Evolutionary conservation across 2,888 invertebrate species (phyloP), one percentile per base, ranked within the genome.

Genomic region (Hirtodrosophila confusa): DNA sequence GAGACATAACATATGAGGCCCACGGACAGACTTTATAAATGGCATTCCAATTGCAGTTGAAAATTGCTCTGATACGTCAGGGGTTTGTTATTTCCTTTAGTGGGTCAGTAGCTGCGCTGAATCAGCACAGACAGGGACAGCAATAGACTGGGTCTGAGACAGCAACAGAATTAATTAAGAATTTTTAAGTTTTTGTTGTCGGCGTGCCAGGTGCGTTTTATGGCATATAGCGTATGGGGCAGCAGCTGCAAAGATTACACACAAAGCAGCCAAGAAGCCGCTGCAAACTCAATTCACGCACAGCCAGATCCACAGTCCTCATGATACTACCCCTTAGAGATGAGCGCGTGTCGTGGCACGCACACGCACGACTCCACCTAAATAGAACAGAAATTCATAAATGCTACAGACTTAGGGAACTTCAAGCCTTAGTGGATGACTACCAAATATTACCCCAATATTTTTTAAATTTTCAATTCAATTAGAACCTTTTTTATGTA

Each of bases 1-100:
- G 17, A 1, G 17, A 1, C 17, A 17, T 17, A 27, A 37, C n/a
- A n/a, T n/a, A n/a, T n/a, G n/a, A n/a, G n/a, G n/a, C n/a, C n/a
- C n/a, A n/a, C n/a, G n/a, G n/a, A n/a, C n/a, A n/a, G n/a, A n/a
- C n/a, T n/a, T n/a, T n/a, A n/a, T n/a, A n/a, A n/a, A n/a, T n/a
- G n/a, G n/a, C n/a, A 49, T 44, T 17, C 12, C 35, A 49, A 50
- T 37, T 64, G 69, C 57, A 69, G 24, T 56, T n/a, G 6, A 69
- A 40, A 43, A 1, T 41, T 31, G 3, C 3, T 12, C 43, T 36
- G 41, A 36, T 47, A 60, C 40, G 58, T 79, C 77, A 62, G 56
- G 41, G 23, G 61, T 45, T 64, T 57, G 80, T 61, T 55, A 80
- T 73, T 80, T 86, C 68, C 79, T 57, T 69, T 65, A 78, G 57